phyloP scores from a whole-genome alignment of 2,888 invertebrate genomes.

The Sinopyrophorus schimmeli region DNA sequence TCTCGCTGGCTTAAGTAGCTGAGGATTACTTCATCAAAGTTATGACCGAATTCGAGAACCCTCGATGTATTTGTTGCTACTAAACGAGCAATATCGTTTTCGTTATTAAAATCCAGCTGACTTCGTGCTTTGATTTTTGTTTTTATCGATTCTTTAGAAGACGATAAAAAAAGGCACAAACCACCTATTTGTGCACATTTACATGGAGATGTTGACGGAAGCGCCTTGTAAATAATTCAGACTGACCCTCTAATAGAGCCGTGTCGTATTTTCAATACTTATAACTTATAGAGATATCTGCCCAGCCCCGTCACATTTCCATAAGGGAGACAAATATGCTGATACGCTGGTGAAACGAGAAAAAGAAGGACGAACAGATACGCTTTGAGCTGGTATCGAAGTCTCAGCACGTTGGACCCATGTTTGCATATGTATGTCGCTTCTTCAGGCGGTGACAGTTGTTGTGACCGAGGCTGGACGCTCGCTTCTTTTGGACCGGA shows the following conservation, averaged over 20 bases:
- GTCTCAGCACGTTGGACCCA: conserved; percentile 27
- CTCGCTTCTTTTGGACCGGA: conserved; percentile 35
- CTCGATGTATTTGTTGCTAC: conserved; percentile 19
- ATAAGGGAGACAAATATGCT: conserved; percentile 34
- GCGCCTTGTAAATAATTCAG: conserved; percentile 55
- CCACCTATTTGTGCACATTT: conserved; percentile 48
- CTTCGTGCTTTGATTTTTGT: conserved; percentile 6
- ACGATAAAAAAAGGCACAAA: conserved; percentile 33
- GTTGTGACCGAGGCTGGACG: conserved; percentile 44
- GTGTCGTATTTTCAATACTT: conserved; percentile 49
- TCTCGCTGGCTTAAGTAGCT: conserved; percentile 54
- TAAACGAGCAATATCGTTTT: conserved; percentile 7
- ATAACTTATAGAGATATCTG: conserved; percentile 49
- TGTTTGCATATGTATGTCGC: conserved; percentile 42
- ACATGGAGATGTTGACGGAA: conserved; percentile 50
- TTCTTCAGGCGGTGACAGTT: conserved; percentile 49
- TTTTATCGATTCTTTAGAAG: neutral
- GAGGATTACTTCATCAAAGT: conserved; percentile 56
- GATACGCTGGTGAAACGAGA: conserved; percentile 25
- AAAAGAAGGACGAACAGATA: conserved; percentile 30
- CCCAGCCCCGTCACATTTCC: conserved; percentile 33
- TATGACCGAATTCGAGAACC: conserved; percentile 47
- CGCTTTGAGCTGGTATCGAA: conserved; percentile 16
- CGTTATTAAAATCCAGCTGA: conserved; percentile 15
- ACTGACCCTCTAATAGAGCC: conserved; percentile 53